Evolutionary conservation across 2,797 vertebrate genomes (phyloP), one percentile per base, ranked within the genome.

Genomic region (Podarcis lilfordi): DNA sequence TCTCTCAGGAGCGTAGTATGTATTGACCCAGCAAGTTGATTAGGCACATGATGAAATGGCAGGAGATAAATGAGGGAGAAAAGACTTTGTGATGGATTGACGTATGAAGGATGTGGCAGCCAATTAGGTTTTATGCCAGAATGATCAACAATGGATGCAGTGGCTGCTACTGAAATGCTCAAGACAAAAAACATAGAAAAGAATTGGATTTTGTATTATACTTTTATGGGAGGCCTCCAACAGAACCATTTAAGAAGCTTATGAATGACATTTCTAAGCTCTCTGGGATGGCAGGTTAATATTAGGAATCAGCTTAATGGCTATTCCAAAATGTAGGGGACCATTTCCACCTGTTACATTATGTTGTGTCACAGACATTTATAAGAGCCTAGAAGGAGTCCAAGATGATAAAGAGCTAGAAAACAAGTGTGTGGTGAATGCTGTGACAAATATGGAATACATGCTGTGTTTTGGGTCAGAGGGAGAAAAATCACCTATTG

Each of bases 41-140:
- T 84, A 84, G 82, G 76, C 81, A 71, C 66, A 84, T 84, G 66
- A 84, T 84, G 45, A 88, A 88, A 88, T 84, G 82, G 76, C 45
- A 84, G 50, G 66, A 84, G 82, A 88, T 84, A 84, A 84, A 80
- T 84, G 66, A 61, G 10, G 78, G 32, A 71, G 76, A 84, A 84
- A 88, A 84, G 82, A 72, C 50, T 78, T 88, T 40, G 64, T 69
- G 81, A 88, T 5, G 43, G 81, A 74, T 64, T 84, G 82, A 80
- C 35, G 8, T 79, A 37, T 84, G 76, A 84, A 88, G 61, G 87
- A 61, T 23, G 13, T 79, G 81, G 72, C 74, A 59, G 37, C 66
- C 75, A 88, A 88, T 88, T 88, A 88, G 64, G 50, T 19, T 69
- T 84, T 79, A 84, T 72, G 66, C 29, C 43, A 55, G 40, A 45